Evolutionary conservation across 2,797 vertebrate genomes (phyloP), one percentile per base, ranked within the genome.

Genomic region (Microcaecilia unicolor): DNA sequence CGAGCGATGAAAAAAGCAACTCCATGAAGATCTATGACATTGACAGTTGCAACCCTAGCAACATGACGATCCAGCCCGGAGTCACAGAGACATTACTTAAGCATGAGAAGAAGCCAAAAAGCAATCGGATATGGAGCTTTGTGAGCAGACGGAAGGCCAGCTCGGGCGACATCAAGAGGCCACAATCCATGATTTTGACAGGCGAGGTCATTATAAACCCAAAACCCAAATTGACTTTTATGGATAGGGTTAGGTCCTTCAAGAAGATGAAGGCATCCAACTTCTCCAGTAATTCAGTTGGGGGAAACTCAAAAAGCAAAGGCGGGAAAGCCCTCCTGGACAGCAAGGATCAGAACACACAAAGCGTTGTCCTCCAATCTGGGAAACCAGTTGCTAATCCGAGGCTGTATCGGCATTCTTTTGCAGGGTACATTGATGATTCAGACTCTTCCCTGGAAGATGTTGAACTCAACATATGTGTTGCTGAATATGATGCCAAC

Each of bases 151-250:
- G 80, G 57, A 88, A 79, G 70, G 76, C 68, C 6, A 58, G 67
- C 9, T 59, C 85, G 2, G 67, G 79, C 4, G 66, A 68, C 32
- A 82, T 83, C 35, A 83, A 79, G 31, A 72, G 88, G 25, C 90
- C 91, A 6, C 87, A 89, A 65, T 96, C 93, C 24, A 90, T 96
- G 88, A 88, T 96, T 39, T 73, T 93, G 31, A 79, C 88, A 0
- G 86, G 85, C 51, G 88, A 82, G 45, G 39, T 52, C 12, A 44
- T 22, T 2, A 54, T 60, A 30, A 72, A 66, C 3, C 75, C 80
- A 31, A 83, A 88, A 46, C 81, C 79, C 9, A 93, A 91, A 36
- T 41, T 88, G 41, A 88, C 90, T 1, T 90, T 95, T 43, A 80
- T 87, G 31, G 88, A 96, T 62, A 85, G 78, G 55, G 81, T 92